phyloP scores from a whole-genome alignment of 1,140 invertebrate genomes.

The Pseudomyrmex pallidus region DNA sequence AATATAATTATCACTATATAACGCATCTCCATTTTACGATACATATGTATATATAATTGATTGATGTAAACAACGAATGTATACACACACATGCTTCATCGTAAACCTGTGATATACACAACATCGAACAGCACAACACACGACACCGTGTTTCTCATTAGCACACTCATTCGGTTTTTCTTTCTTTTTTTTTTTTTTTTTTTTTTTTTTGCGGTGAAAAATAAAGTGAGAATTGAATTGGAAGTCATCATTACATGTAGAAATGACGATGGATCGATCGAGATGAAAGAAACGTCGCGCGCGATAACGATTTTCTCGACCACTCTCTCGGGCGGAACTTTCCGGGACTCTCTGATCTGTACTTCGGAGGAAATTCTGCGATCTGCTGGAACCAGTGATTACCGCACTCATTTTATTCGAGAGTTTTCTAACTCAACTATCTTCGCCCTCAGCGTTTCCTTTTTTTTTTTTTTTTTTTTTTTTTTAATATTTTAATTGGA shows the following conservation, averaged over 20 bases:
- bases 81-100: constrained; percentile 77
- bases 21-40: constrained; percentile 38
- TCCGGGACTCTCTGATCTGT: constrained; percentile 34
- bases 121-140: constrained; percentile 69
- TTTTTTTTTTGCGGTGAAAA: constrained; percentile 51
- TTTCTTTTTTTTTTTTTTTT: constrained; percentile 34
- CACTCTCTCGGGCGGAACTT: constrained; percentile 24
- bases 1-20: constrained; percentile 24
- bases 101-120: constrained; percentile 65
- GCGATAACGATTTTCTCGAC: constrained; percentile 18
- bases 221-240: constrained; percentile 42
- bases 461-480: too few species aligned
- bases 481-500: constrained; percentile 22
- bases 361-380: constrained; percentile 67
- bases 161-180: constrained; percentile 70
- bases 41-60: constrained; percentile 35
- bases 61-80: constrained; percentile 66
- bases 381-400: constrained; percentile 83
- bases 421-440: constrained; percentile 30
- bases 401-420: constrained; percentile 19
- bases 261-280: constrained; percentile 62
- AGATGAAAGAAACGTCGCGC: constrained; percentile 31
- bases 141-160: constrained; percentile 66
- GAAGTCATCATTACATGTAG: constrained; percentile 56
- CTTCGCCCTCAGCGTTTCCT: not conserved